Percentiles rank a stretch among this genome's conserved stretches.
Evolutionary conservation across 2,113 vertebrate species (phyloP).

Genomic region (Romanogobio albipinnatus): DNA sequence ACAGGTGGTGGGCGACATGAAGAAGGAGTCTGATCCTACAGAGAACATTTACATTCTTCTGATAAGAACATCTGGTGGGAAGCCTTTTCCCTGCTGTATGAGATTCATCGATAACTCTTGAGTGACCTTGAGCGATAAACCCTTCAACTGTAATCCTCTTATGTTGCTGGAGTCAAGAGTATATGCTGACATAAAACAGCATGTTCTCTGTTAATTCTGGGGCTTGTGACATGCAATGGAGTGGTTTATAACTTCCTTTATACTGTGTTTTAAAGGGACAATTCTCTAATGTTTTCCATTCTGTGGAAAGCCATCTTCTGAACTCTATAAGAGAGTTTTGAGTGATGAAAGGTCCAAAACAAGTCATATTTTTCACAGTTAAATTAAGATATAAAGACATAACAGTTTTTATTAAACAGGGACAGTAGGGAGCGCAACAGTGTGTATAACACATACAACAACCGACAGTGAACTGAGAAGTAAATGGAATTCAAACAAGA

Average conservation of each 20-base stretch:
- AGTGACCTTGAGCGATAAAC: constrained; percentile 35
- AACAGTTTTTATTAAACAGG: no score
- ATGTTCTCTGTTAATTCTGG: background rate
- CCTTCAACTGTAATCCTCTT: background rate
- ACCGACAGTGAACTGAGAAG: no score
- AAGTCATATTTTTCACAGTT: no score
- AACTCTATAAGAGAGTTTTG: no score
- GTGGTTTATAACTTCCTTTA: background rate
- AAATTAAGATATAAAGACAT: no score
- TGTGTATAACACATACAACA: no score
- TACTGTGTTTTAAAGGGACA: background rate
- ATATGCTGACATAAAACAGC: constrained; percentile 1
- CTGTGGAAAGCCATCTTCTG: no score
- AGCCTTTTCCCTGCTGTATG: background rate
- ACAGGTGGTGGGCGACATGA: background rate
- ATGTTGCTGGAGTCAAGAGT: background rate
- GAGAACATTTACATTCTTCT: constrained; percentile 35
- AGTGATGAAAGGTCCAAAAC: no score
- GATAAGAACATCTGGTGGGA: background rate
- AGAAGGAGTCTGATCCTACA: background rate
- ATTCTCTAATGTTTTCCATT: no score
- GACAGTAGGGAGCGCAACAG: no score
- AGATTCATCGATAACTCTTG: constrained; percentile 32
- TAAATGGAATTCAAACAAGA: no score
- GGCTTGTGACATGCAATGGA: background rate